These are phyloP conservation scores for Melanotaenia boesemani DNA, from an alignment of 2,797 vertebrate genomes.

Conservation along the genomic window DNA sequence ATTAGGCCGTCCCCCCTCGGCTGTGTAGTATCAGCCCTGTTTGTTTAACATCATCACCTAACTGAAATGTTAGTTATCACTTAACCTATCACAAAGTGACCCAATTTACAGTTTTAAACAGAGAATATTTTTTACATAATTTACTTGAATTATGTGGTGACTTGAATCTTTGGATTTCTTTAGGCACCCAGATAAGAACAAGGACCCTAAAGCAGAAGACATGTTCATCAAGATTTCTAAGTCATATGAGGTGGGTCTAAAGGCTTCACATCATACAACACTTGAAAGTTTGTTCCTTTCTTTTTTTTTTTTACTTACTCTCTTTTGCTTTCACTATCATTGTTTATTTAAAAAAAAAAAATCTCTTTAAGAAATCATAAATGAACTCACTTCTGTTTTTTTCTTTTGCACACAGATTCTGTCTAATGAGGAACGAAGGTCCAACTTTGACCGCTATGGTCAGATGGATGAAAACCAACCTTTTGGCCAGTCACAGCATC, in stretches of 20 bases:
- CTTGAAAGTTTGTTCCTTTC: neutral
- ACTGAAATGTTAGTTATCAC: neutral
- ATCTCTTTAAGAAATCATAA: neutral
- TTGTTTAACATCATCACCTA: neutral
- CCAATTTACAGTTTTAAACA: too few species aligned
- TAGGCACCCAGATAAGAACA: constrained; percentile 99
- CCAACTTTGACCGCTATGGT: constrained; percentile 92
- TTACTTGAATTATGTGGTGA: neutral
- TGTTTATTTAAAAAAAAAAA: neutral
- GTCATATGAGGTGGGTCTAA: constrained; percentile 91
- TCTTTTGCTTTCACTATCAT: constrained; percentile 9
- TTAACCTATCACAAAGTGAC: too few species aligned
- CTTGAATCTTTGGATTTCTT: neutral
- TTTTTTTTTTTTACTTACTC: too few species aligned
- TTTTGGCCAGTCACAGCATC: constrained; percentile 86
- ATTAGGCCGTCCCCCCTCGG: neutral
- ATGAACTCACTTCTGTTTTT: neutral
- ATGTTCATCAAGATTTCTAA: constrained; percentile 97
- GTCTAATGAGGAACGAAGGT: constrained; percentile 92
- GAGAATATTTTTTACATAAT: too few species aligned
- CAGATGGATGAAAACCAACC: constrained; percentile 90
- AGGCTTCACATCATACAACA: neutral
- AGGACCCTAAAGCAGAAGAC: constrained; percentile 92
- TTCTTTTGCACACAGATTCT: constrained; percentile 80
- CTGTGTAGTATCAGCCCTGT: neutral